Percentiles rank a stretch among this genome's conserved stretches.
phyloP scores from a whole-genome alignment of 2,797 vertebrate species.

The Rhinichthys osculus region DNA sequence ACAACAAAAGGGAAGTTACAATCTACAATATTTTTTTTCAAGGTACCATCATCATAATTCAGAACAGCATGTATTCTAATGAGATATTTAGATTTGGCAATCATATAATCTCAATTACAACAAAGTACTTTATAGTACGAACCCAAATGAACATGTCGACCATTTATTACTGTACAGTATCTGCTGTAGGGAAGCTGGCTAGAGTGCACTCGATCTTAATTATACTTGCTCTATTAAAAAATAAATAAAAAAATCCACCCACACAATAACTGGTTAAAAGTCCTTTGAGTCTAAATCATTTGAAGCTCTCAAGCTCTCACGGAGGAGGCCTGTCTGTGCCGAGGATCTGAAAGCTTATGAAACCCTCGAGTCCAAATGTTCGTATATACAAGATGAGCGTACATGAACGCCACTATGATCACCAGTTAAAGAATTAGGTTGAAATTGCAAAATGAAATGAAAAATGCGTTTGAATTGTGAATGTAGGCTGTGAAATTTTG shows the following conservation, averaged over 20 bases:
- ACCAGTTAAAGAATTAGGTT: background rate
- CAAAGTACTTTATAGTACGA: background rate
- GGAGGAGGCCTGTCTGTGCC: background rate
- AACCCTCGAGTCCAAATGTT: background rate
- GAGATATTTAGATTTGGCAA: background rate
- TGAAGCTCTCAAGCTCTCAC: background rate
- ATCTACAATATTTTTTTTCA: background rate
- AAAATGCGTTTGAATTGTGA: background rate
- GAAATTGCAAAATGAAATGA: background rate
- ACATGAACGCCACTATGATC: background rate
- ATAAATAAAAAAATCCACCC: background rate
- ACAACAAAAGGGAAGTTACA: background rate
- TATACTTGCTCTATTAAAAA: conserved; percentile 16
- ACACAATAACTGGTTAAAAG: conserved; percentile 21
- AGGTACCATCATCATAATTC: background rate
- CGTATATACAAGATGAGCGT: background rate
- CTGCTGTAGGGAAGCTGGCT: background rate
- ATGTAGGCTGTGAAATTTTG: background rate
- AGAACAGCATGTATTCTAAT: background rate
- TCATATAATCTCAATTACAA: conserved; percentile 11
- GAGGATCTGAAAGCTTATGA: background rate
- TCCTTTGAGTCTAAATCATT: background rate
- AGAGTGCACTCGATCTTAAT: conserved; percentile 7
- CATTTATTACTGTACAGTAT: background rate
- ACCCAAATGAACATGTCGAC: background rate